These are phyloP conservation scores for Leptatherina wallacei DNA, from an alignment of 2,797 vertebrate genomes.

Conservation along the genomic window DNA sequence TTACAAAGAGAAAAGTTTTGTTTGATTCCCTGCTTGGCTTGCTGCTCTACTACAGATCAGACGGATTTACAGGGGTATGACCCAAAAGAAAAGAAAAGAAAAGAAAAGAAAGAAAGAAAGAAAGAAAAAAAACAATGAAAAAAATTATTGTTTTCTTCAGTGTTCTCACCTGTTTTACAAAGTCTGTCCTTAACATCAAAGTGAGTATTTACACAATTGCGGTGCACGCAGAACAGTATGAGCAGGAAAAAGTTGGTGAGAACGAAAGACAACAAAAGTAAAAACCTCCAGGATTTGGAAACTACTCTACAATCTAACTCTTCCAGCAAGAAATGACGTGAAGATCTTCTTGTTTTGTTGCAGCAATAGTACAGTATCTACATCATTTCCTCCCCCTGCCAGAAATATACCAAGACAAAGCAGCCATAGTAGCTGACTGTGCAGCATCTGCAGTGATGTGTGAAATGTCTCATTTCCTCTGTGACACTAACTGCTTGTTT, in stretches of 20 bases:
- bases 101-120: neutral
- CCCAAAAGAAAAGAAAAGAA: neutral
- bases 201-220: conserved; percentile 75
- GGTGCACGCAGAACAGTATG: conserved; percentile 47
- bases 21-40: neutral
- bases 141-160: conserved; percentile 30
- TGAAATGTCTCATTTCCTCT: conserved; percentile 8
- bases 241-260: conserved; percentile 21
- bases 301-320: conserved; percentile 40
- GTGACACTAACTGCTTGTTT: conserved; percentile 4
- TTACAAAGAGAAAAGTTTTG: conserved; percentile 7
- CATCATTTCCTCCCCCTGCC: conserved; percentile 27
- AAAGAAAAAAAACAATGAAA: neutral
- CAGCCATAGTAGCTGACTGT: conserved; percentile 10
- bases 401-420: conserved; percentile 23
- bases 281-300: conserved; percentile 30
- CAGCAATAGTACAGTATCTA: conserved; percentile 67
- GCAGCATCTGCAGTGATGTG: conserved; percentile 12
- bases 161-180: conserved; percentile 10
- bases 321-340: conserved; percentile 36
- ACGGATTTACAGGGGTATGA: conserved; percentile 36
- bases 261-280: conserved; percentile 12
- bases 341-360: conserved; percentile 47
- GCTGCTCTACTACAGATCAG: conserved; percentile 13
- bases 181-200: conserved; percentile 48